Base-by-base conservation (phyloP, 2,113 vertebrate genomes). In the Syngnathus typhle region DNA sequence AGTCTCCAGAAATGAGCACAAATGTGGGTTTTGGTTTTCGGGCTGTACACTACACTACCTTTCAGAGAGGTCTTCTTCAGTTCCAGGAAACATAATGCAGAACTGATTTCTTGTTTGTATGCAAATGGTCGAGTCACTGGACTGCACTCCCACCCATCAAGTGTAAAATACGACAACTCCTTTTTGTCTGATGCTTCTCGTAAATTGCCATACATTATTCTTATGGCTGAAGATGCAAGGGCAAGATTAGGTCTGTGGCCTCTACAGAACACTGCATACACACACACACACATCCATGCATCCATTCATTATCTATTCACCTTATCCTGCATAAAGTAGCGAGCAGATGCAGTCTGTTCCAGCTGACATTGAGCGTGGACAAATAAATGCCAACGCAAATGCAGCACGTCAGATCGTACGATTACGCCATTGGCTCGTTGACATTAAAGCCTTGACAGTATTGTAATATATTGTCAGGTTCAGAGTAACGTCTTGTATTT, bases 311-410 rank as follows among this genome's bases (percentile, higher is more conserved):
- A 60, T 60, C 58, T 39, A n/a, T 11, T 4, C 58, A 39, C 16
- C 58, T 60, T 60, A 39, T 39, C 58, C 58, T 10, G 36, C 5
- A 9, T 36, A 8, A 18, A 12, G 56, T 32, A 32, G 27, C 27
- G 27, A 32, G 27, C 58, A 60, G 59, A 16, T 60, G 59, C 59
- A n/a, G 58, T 18, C 15, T 37, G 58, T 60, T 60, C 58, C 13
- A 37, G 56, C 27, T 59, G 56, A 59, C 56, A 60, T 39, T n/a
- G 37, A 60, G 59, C 38, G 19, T 21, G 19, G 37, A 60, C 59
- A 41, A 41, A 60, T 41, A 41, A 41, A 60, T 21, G 59, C 38
- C 59, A 41, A 60, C n/a, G 37, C 38, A 60, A 60, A 60, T 21
- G 21, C 18, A 41, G 59, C 59, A 41, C 59, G 59, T 60, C 59